phyloP scores from a whole-genome alignment of 2,888 invertebrate genomes.

The Entomobrya proxima region DNA sequence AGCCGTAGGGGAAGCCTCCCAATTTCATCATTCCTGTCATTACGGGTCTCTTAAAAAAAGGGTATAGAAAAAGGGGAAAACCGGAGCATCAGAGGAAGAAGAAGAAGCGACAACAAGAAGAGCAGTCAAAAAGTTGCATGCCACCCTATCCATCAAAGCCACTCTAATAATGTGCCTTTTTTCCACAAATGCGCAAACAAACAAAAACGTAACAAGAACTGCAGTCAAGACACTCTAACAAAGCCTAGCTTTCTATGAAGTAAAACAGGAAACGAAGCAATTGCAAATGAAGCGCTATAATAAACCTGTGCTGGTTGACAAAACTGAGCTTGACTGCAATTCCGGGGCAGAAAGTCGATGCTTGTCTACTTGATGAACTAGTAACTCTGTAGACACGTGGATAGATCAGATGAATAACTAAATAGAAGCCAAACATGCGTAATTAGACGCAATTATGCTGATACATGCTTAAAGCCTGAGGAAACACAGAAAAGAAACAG shows the following conservation, averaged over 20 bases:
- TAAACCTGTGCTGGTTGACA: too few species aligned
- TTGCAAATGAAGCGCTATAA: background rate
- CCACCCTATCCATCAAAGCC: constrained; percentile 48
- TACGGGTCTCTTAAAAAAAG: background rate
- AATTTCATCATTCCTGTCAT: constrained; percentile 48
- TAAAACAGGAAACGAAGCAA: background rate
- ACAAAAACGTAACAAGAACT: background rate
- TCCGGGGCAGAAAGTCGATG: background rate
- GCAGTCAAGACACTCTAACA: background rate
- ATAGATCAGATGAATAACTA: too few species aligned
- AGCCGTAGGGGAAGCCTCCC: constrained; percentile 51
- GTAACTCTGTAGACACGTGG: too few species aligned
- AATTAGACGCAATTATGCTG: too few species aligned
- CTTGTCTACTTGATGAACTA: too few species aligned
- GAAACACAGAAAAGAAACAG: too few species aligned
- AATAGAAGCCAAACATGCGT: too few species aligned
- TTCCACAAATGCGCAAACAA: background rate
- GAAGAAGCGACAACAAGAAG: background rate
- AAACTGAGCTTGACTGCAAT: background rate
- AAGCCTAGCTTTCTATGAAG: background rate
- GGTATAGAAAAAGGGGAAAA: constrained; percentile 2
- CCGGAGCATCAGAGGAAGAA: background rate
- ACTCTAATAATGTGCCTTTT: constrained; percentile 25
- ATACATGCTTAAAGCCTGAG: too few species aligned
- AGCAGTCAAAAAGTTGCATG: constrained; percentile 32